Evolutionary conservation across 2,797 vertebrate species (phyloP), one percentile per base, ranked within the genome.

Genomic region (Lutjanus argentimaculatus): DNA sequence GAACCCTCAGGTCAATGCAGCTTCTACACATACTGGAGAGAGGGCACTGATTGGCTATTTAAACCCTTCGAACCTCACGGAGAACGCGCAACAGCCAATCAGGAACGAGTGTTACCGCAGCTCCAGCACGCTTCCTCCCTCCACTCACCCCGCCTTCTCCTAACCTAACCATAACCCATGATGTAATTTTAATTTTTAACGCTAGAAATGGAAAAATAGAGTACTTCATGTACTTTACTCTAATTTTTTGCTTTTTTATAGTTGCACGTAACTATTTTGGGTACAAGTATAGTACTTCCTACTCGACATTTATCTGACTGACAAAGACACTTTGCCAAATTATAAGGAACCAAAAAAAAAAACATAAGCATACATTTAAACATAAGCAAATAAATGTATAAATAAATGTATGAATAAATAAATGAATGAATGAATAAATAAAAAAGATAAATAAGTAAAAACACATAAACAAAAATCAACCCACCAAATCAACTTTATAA

Each of bases 11-110:
- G 1, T 25, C 0, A 0, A n/a, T 1, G 78, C 2, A 17, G 51
- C 84, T 72, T 6, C 84, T 84, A 92, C 90, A 91, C 91, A 88
- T 95, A 90, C 87, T 75, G 40, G 0, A 17, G 3, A 8, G 1
- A 13, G 42, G 1, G 1, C 2, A 8, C 16, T 87, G 90, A 96
- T 96, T 96, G 95, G 95, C 79, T 95, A 95, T 96, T 93, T 96
- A 96, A 95, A 89, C 80, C 40, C 73, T 56, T 62, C 45, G 7
- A 6, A 7, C 49, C 0, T 43, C 53, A 64, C 6, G 21, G 13
- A 45, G 2, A 55, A 12, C 0, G 3, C 10, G 0, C 0, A 0
- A 0, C 16, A 79, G 8, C 96, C 95, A 96, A 95, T 95, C 86
- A 88, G 42, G 36, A 61, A 65, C 16, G 53, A 80, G 67, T 2